A percentile compares a stretch with the other conserved stretches of the same genome.
phyloP scores from a whole-genome alignment of 1,140 invertebrate genomes.

The Saccostrea echinata region DNA sequence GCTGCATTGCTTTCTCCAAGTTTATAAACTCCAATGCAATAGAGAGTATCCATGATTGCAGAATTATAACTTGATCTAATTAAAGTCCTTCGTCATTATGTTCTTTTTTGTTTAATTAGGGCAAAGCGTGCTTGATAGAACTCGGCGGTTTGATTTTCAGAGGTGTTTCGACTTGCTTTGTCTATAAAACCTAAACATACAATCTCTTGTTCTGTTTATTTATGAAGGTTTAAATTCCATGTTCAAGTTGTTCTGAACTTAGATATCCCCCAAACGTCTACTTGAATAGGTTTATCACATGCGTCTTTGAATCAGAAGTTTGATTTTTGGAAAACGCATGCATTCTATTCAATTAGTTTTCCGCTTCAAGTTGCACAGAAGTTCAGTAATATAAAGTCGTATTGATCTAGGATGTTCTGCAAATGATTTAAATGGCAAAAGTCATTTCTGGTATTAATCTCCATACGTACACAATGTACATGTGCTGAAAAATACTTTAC shows the following conservation, averaged over 20 bases:
- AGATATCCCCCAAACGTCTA: background rate
- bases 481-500: too few relatives aligned
- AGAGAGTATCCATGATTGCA: slow-evolving; percentile 20
- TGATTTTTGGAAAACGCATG: too few relatives aligned
- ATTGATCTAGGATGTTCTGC: too few relatives aligned
- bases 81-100: background rate
- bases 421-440: too few relatives aligned
- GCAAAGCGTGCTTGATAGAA: background rate
- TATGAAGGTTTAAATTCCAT: slow-evolving; percentile 14
- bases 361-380: too few relatives aligned
- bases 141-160: slow-evolving; percentile 7
- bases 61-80: background rate
- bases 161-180: slow-evolving; percentile 11
- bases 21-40: slow-evolving; percentile 45
- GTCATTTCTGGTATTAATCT: too few relatives aligned
- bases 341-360: too few relatives aligned
- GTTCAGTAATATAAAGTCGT: too few relatives aligned
- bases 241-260: background rate
- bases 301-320: too few relatives aligned
- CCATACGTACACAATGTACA: too few relatives aligned
- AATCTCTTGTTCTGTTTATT: slow-evolving; percentile 6
- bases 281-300: background rate
- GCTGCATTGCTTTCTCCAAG: slow-evolving; percentile 40
- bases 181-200: background rate
- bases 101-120: background rate